Evolutionary conservation across 2,113 vertebrate genomes (phyloP).

Genomic region (Peromyscus californicus): DNA sequence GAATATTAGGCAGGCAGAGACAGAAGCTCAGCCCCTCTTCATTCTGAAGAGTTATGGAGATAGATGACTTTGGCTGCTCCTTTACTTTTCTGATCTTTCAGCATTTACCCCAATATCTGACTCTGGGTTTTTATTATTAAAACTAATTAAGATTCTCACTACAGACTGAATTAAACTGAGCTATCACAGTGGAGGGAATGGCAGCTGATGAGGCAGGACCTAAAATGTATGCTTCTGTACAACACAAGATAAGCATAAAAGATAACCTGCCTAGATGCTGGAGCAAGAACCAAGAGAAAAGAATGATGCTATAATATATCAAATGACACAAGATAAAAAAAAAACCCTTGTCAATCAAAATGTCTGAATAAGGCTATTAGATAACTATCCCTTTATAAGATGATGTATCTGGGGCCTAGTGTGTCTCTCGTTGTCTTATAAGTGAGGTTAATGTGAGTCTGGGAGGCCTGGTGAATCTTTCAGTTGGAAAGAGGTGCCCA

Average conservation of each 20-base stretch:
- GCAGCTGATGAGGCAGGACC: background rate
- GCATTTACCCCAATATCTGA: no score
- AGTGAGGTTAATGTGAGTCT: background rate
- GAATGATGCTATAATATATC: background rate
- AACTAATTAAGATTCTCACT: no score
- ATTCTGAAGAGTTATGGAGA: no score
- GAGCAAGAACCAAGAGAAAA: conserved; percentile 37
- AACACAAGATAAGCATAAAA: background rate
- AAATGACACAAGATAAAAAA: background rate
- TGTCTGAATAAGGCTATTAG: background rate
- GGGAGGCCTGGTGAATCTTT: background rate
- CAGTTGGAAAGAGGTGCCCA: background rate
- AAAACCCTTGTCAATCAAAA: background rate
- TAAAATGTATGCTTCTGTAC: background rate
- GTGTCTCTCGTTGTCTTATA: conserved; percentile 37
- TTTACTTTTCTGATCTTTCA: no score
- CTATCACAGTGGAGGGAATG: background rate
- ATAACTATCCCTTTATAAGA: background rate
- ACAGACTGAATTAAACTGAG: background rate
- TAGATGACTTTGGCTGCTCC: no score
- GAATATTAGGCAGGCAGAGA: no score
- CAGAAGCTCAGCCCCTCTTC: no score
- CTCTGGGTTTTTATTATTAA: no score
- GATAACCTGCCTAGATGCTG: background rate
- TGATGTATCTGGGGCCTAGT: background rate